These are phyloP conservation scores for Rhinogobius similis DNA, from an alignment of 2,113 vertebrate genomes.

Conservation along the genomic window DNA sequence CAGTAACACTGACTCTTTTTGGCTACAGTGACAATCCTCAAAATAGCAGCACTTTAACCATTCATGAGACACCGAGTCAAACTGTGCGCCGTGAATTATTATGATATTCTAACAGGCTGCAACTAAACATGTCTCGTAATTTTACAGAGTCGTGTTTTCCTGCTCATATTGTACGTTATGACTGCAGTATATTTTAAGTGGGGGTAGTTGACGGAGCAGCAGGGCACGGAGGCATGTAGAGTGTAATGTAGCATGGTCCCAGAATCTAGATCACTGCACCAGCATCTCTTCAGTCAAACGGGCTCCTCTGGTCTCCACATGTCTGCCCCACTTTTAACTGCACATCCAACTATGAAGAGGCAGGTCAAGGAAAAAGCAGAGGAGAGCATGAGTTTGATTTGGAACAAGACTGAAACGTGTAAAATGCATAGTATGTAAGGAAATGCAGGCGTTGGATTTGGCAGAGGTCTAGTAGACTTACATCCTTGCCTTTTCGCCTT, in stretches of 20 bases:
- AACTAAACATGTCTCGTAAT: background rate
- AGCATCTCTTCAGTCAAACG: slow-evolving; percentile 53
- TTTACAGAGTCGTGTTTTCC: slow-evolving; percentile 18
- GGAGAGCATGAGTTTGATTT: background rate
- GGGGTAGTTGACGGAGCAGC: slow-evolving; percentile 32
- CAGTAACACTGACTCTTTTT: no score
- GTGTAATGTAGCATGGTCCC: slow-evolving; percentile 64
- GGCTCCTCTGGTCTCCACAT: slow-evolving; percentile 34
- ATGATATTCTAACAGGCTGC: background rate
- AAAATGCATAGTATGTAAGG: no score
- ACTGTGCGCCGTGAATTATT: no score
- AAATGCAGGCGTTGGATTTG: no score
- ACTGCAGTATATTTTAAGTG: slow-evolving; percentile 28
- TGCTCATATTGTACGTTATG: slow-evolving; percentile 29
- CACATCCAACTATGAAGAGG: slow-evolving; percentile 9
- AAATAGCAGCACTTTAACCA: no score
- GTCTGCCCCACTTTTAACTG: slow-evolving; percentile 43
- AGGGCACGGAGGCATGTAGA: slow-evolving; percentile 31
- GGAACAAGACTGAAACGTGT: background rate
- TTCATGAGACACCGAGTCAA: no score
- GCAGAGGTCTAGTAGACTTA: no score
- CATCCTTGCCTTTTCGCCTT: no score
- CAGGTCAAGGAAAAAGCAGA: slow-evolving; percentile 1
- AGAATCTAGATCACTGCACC: slow-evolving; percentile 74
- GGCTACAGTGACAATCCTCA: no score